These are phyloP conservation scores for Knipowitschia caucasica DNA, from an alignment of 2,797 vertebrate species.

Conservation along the genomic window DNA sequence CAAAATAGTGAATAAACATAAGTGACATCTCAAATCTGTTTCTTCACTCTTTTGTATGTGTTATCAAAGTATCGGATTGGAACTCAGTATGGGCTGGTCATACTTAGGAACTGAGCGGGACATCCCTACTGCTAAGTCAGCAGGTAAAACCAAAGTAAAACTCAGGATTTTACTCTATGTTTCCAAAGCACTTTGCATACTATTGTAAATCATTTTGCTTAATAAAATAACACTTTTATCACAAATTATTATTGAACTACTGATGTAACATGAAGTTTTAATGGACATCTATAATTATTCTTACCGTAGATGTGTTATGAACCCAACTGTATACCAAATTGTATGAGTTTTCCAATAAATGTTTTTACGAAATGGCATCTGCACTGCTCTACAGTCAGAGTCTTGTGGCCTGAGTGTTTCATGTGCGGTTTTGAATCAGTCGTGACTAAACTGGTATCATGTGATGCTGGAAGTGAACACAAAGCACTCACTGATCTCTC, in stretches of 20 bases:
- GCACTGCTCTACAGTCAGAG: neutral
- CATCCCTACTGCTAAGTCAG: neutral
- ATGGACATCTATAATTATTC: constrained; percentile 35
- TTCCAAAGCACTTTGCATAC: constrained; percentile 14
- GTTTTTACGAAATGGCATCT: constrained; percentile 11
- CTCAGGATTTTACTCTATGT: constrained; percentile 5
- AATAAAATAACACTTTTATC: constrained; percentile 16
- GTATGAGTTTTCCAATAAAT: constrained; percentile 44
- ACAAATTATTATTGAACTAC: constrained; percentile 56
- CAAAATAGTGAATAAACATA: too few species aligned
- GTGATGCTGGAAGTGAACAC: constrained; percentile 53
- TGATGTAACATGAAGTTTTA: constrained; percentile 43
- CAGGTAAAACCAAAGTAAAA: neutral
- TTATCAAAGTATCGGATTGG: too few species aligned
- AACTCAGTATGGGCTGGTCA: too few species aligned
- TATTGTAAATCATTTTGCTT: constrained; percentile 21
- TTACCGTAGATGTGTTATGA: constrained; percentile 16
- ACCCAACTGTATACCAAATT: constrained; percentile 21
- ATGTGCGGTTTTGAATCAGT: constrained; percentile 31
- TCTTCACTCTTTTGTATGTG: too few species aligned
- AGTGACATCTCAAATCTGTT: too few species aligned
- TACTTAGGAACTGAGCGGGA: too few species aligned
- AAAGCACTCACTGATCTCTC: constrained; percentile 51
- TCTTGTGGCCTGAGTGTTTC: constrained; percentile 6
- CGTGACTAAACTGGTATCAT: constrained; percentile 58